Evolutionary conservation across 2,797 vertebrate species (phyloP).

Genomic region (Potorous gilbertii): DNA sequence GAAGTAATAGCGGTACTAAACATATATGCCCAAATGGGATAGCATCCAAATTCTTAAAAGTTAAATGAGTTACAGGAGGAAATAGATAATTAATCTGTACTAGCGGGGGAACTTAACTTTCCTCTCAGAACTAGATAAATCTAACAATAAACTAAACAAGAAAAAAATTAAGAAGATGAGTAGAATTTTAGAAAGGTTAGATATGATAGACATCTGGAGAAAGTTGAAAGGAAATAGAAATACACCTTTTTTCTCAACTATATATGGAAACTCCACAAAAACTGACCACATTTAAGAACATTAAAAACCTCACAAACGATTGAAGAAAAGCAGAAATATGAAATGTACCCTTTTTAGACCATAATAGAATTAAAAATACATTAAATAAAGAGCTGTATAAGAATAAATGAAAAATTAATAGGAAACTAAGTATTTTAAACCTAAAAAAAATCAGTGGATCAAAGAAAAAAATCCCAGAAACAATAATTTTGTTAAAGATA

Average conservation of each 20-base stretch:
- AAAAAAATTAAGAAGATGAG: not conserved
- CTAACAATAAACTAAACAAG: not conserved
- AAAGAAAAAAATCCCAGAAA: too few species aligned
- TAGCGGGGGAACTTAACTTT: not conserved
- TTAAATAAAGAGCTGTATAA: too few species aligned
- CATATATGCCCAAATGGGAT: not conserved
- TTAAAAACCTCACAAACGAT: not conserved
- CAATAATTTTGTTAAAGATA: too few species aligned
- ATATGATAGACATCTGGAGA: too few species aligned
- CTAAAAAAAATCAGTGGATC: too few species aligned
- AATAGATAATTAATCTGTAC: not conserved
- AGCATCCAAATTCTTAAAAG: not conserved
- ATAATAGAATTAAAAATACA: too few species aligned
- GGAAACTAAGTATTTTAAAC: too few species aligned
- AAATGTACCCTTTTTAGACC: not conserved
- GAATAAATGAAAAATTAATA: too few species aligned
- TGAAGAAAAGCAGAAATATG: not conserved
- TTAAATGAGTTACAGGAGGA: not conserved
- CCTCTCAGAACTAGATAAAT: not conserved
- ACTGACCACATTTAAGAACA: not conserved
- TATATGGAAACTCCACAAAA: not conserved
- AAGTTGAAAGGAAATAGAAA: too few species aligned
- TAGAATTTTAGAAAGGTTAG: not conserved
- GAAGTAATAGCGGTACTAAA: not conserved
- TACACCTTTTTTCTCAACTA: too few species aligned